Conservation (phyloP, 1,140 invertebrate genomes). For the Ridgeia piscesae region DNA sequence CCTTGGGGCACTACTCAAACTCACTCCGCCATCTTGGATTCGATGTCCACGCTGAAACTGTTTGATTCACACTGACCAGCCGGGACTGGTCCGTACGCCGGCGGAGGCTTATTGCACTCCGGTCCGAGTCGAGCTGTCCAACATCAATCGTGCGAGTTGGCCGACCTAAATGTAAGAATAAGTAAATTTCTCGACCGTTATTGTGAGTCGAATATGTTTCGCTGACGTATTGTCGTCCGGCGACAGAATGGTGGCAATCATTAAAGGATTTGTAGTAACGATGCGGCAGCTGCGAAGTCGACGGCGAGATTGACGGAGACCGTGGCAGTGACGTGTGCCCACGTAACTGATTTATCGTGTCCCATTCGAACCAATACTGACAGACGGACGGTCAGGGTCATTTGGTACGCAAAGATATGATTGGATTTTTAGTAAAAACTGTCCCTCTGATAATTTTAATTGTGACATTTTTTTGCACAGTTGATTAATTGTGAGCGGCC, state of each 20-base stretch:
- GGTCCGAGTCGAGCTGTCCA: neutral
- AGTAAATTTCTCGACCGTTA: neutral
- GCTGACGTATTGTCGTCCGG: neutral
- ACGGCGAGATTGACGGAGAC: neutral
- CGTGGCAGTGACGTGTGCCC: neutral
- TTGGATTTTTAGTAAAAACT: too few species aligned
- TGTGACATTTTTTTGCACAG: too few species aligned
- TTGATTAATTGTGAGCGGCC: too few species aligned
- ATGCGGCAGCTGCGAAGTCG: neutral
- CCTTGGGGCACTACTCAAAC: neutral
- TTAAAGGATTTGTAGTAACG: neutral
- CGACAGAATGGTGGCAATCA: neutral
- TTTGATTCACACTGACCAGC: neutral
- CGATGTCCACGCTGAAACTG: neutral
- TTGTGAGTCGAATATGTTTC: neutral
- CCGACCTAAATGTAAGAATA: neutral
- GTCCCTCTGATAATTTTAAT: too few species aligned
- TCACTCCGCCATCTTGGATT: neutral
- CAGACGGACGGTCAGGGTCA: too few species aligned
- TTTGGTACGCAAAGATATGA: too few species aligned
- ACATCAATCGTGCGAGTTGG: too few species aligned
- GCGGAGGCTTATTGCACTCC: neutral
- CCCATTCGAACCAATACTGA: too few species aligned
- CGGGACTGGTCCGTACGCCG: neutral
- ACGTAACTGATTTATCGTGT: too few species aligned